These are phyloP conservation scores for Chaenocephalus aceratus DNA, from an alignment of 2,113 vertebrate species.

Conservation along the genomic window DNA sequence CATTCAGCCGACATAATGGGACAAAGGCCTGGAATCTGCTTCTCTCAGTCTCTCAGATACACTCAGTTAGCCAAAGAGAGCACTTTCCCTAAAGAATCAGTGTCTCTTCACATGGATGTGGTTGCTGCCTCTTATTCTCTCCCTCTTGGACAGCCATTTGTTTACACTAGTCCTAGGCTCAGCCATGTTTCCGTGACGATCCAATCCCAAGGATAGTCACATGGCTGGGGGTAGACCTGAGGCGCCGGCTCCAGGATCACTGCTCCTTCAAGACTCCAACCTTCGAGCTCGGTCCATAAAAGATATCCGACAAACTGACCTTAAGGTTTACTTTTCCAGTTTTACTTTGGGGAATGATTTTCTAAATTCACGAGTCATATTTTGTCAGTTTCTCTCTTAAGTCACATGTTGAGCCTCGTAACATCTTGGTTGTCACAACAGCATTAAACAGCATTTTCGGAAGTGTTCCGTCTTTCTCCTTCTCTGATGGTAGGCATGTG, in stretches of 20 bases:
- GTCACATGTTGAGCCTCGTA: constrained; percentile 39
- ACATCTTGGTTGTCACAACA: constrained; percentile 22
- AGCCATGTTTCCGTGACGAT: constrained; percentile 83
- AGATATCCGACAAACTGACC: constrained; percentile 11
- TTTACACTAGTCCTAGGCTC: constrained; percentile 81
- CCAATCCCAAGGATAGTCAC: constrained; percentile 74
- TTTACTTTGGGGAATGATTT: not conserved
- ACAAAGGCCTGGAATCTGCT: constrained; percentile 68
- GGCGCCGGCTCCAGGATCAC: constrained; percentile 57
- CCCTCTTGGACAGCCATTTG: constrained; percentile 76
- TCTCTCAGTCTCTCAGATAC: constrained; percentile 41
- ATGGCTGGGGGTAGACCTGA: constrained; percentile 66
- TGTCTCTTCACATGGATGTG: constrained; percentile 68
- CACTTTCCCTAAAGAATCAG: constrained; percentile 59
- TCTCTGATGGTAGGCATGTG: constrained; percentile 63
- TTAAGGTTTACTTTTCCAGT: not conserved
- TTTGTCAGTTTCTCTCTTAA: constrained; percentile 41
- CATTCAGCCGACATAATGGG: constrained; percentile 57
- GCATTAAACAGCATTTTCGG: constrained; percentile 28
- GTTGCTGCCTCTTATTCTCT: constrained; percentile 49
- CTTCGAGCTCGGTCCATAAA: constrained; percentile 23
- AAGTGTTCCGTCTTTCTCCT: constrained; percentile 46
- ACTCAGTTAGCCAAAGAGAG: constrained; percentile 40
- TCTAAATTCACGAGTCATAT: constrained; percentile 18
- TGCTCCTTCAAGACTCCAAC: constrained; percentile 34